Evolutionary conservation across 2,888 invertebrate species (phyloP), one percentile per base, ranked within the genome.

Genomic region (Apamea epomidion): DNA sequence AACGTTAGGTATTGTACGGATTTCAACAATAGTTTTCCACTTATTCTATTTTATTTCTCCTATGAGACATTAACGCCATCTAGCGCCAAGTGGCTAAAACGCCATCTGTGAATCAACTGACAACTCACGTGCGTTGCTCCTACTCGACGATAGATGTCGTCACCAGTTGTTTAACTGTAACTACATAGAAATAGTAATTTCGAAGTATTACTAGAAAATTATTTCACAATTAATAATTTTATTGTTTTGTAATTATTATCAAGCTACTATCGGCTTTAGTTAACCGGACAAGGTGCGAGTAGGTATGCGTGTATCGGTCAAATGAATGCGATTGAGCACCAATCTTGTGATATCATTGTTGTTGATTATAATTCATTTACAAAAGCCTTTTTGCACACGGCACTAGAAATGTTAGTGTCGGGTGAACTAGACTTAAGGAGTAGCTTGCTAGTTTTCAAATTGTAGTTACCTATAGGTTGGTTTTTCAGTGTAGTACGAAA

Each of bases 351-450:
- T 88, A 90, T 90, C 90, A 88, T 82, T 85, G 88, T 82, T 72
- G 75, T 78, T 86, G 89, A 91, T 91, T 90, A 89, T 84, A 87
- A 90, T 87, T 89, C 83, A 91, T 88, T 90, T 83, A 83, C 81
- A 51, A 88, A 88, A 91, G 89, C 89, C 91, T 91, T 80, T 88
- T 91, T 93, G 92, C 93, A 82, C 93, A 91, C 94, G 92, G 78
- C 91, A 90, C 93, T 91, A 74, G 79, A 79, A 71, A 85, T 71
- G 70, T 87, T 93, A 86, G 96, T 95, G 95, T 83, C 95, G 96
- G 88, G 96, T 93, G 96, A 92, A 93, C 90, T 80, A 86, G 67
- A 88, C 85, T 95, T 96, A 96, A 96, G 95, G 93, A 70, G 93
- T 90, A 90, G 92, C 60, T 79, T 32, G 74, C 42, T 64, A 54